Percentiles rank a stretch among this genome's conserved stretches.
Conservation (phyloP, 2,888 invertebrate genomes). For the Beris morrisii region DNA sequence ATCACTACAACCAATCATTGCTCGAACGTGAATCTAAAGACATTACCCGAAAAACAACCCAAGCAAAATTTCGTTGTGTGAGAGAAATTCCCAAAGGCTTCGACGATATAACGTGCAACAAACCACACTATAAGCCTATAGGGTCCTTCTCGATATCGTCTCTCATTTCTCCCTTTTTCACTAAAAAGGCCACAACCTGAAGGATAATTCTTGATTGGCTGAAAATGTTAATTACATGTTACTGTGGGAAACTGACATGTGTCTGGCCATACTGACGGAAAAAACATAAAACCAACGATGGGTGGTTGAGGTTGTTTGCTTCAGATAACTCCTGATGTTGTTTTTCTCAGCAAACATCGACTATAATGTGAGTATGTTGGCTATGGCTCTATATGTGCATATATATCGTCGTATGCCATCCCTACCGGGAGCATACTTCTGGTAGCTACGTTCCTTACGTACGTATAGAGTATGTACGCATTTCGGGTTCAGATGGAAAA, state of each 20-base stretch:
- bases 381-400: neutral
- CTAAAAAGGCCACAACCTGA: slow-evolving; percentile 21
- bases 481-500: slow-evolving; percentile 26
- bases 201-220: slow-evolving; percentile 37
- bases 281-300: slow-evolving; percentile 30
- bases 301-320: slow-evolving; percentile 31
- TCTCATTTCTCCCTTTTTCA: too few species aligned
- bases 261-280: slow-evolving; percentile 30
- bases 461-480: slow-evolving; percentile 20
- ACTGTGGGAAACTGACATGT: slow-evolving; percentile 38
- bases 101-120: too few species aligned
- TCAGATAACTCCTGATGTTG: slow-evolving; percentile 32
- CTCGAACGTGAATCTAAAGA: too few species aligned
- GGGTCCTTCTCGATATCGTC: too few species aligned
- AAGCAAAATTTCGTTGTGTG: too few species aligned
- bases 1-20: too few species aligned
- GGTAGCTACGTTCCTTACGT: neutral
- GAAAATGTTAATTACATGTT: slow-evolving; percentile 37
- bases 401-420: slow-evolving; percentile 10
- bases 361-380: slow-evolving; percentile 6
- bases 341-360: slow-evolving; percentile 29
- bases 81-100: too few species aligned
- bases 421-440: slow-evolving; percentile 3
- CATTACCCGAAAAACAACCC: too few species aligned
- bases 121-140: too few species aligned